Evolutionary conservation across 2,888 invertebrate genomes (phyloP).

Genomic region (Spilarctia lutea): DNA sequence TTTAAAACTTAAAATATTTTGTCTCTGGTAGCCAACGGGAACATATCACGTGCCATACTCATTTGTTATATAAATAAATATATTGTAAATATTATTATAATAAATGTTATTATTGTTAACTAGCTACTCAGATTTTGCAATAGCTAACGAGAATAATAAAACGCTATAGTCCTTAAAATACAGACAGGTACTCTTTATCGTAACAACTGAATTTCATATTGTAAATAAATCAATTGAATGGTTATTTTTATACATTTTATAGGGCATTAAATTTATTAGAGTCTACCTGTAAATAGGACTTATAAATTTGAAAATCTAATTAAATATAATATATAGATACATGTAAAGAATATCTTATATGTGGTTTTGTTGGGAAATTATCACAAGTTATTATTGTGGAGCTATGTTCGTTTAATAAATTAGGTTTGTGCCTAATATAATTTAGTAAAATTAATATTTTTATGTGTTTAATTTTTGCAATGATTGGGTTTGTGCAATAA

Average conservation of each 20-base stretch:
- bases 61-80: slow-evolving; percentile 27
- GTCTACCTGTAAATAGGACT: neutral
- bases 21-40: slow-evolving; percentile 18
- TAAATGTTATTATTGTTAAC: neutral
- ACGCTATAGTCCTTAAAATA: neutral
- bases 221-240: neutral
- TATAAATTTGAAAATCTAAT: neutral
- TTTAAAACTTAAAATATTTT: neutral
- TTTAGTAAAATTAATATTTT: neutral
- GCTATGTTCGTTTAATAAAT: neutral
- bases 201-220: neutral
- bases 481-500: slow-evolving; percentile 15
- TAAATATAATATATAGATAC: too few relatives aligned
- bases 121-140: neutral
- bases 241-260: neutral
- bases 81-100: slow-evolving; percentile 6
- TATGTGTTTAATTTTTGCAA: neutral
- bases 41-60: slow-evolving; percentile 64
- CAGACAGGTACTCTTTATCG: too few relatives aligned
- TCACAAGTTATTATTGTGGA: neutral
- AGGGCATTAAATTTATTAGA: neutral
- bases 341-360: too few relatives aligned
- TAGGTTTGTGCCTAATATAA: neutral
- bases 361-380: neutral
- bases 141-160: neutral